Evolutionary conservation across 2,113 vertebrate species (phyloP).

Genomic region (Hemibagrus wyckioides): DNA sequence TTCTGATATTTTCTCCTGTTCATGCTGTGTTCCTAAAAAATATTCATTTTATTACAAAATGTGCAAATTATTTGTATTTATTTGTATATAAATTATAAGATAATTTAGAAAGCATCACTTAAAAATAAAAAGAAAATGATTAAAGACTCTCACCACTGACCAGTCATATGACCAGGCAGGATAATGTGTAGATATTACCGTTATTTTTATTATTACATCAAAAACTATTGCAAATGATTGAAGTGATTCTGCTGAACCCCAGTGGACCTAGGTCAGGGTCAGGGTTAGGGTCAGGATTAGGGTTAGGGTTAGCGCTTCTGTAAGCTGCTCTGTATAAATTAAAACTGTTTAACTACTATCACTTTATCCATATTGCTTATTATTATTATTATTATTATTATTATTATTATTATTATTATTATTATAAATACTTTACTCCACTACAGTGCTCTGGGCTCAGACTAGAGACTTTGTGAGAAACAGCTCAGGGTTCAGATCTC

Average conservation of each 20-base stretch:
- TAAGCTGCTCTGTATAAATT: too few relatives aligned
- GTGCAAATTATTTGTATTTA: not conserved
- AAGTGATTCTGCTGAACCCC: too few relatives aligned
- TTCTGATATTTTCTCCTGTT: not conserved
- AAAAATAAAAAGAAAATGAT: not conserved
- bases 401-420: too few relatives aligned
- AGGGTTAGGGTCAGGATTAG: too few relatives aligned
- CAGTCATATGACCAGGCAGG: not conserved
- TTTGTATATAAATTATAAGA: not conserved
- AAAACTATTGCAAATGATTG: not conserved
- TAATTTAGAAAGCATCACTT: not conserved
- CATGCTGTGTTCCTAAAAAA: not conserved
- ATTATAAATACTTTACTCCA: not conserved
- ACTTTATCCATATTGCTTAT: not conserved
- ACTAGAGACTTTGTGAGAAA: not conserved
- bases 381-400: not conserved
- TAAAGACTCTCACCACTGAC: not conserved
- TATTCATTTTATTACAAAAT: not conserved
- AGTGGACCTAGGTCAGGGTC: too few relatives aligned
- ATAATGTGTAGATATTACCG: not conserved
- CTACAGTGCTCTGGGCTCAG: not conserved
- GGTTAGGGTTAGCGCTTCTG: too few relatives aligned
- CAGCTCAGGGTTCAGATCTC: not conserved
- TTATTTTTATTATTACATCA: not conserved
- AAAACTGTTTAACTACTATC: not conserved